Evolutionary conservation across 2,113 vertebrate genomes (phyloP).

Genomic region (Gnathonemus echidnorhynchus): DNA sequence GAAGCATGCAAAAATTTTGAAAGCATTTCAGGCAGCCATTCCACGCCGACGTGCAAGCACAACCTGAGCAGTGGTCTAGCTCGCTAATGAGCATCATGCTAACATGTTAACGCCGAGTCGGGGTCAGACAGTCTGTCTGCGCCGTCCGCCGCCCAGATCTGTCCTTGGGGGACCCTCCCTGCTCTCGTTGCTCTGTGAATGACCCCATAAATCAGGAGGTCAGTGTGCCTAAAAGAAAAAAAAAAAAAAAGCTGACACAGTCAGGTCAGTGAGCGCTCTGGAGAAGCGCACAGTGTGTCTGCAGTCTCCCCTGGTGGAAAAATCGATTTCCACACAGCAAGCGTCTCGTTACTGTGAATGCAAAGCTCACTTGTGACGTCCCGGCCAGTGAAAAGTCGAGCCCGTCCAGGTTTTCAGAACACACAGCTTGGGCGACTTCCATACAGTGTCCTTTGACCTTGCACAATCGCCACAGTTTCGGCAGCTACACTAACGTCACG

Average conservation of each 20-base stretch:
- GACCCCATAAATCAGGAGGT: conserved; percentile 13
- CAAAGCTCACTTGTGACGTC: neutral
- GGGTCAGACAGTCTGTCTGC: neutral
- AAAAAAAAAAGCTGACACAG: neutral
- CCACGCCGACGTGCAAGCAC: neutral
- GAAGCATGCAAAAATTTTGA: too few relatives aligned
- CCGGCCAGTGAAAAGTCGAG: neutral
- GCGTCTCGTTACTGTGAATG: neutral
- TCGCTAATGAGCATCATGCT: neutral
- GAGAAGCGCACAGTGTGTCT: neutral
- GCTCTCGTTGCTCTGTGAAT: neutral
- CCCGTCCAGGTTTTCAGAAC: neutral
- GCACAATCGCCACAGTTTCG: neutral
- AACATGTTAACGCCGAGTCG: neutral
- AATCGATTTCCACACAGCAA: neutral
- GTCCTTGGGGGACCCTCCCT: neutral
- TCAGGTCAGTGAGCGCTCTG: neutral
- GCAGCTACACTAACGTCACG: neutral
- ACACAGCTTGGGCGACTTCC: neutral
- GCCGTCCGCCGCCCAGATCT: neutral
- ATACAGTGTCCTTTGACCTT: neutral
- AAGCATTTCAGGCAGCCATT: neutral
- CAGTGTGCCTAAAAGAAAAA: neutral
- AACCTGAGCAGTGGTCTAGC: neutral
- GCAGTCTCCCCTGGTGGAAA: neutral